phyloP scores from a whole-genome alignment of 2,888 invertebrate species.

The Synergus itoensis region DNA sequence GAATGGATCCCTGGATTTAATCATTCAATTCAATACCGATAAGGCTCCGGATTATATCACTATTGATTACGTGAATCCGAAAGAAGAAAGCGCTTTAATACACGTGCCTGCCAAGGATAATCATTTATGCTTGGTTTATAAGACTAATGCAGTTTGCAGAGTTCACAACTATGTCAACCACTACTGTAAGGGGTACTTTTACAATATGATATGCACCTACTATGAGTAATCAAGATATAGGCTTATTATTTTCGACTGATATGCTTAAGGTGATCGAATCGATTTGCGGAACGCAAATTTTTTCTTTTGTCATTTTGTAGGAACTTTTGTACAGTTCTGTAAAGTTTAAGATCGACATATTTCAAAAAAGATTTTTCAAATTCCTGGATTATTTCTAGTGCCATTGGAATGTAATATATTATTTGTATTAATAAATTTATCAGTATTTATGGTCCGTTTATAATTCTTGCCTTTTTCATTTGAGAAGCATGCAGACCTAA shows the following conservation, averaged over 20 bases:
- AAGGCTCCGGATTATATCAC: constrained; percentile 61
- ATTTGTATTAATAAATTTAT: constrained; percentile 72
- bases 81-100: constrained; percentile 79
- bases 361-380: constrained; percentile 45
- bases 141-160: constrained; percentile 78
- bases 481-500: too few species aligned
- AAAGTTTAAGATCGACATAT: constrained; percentile 49
- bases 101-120: constrained; percentile 84
- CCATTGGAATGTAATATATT: constrained; percentile 64
- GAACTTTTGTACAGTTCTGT: constrained; percentile 49
- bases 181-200: constrained; percentile 71
- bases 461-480: constrained; percentile 18
- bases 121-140: constrained; percentile 84
- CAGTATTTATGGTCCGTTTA: constrained; percentile 67
- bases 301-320: constrained; percentile 38
- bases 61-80: constrained; percentile 71
- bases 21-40: constrained; percentile 72
- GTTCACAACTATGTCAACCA: constrained; percentile 74
- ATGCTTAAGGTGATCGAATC: constrained; percentile 16
- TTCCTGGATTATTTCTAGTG: constrained; percentile 51
- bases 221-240: constrained; percentile 60
- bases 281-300: constrained; percentile 18
- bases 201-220: constrained; percentile 73
- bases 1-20: constrained; percentile 67
- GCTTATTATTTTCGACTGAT: constrained; percentile 31